These are phyloP conservation scores for Gallinago jamesoni DNA, from an alignment of 2,113 vertebrate genomes.

Conservation along the genomic window DNA sequence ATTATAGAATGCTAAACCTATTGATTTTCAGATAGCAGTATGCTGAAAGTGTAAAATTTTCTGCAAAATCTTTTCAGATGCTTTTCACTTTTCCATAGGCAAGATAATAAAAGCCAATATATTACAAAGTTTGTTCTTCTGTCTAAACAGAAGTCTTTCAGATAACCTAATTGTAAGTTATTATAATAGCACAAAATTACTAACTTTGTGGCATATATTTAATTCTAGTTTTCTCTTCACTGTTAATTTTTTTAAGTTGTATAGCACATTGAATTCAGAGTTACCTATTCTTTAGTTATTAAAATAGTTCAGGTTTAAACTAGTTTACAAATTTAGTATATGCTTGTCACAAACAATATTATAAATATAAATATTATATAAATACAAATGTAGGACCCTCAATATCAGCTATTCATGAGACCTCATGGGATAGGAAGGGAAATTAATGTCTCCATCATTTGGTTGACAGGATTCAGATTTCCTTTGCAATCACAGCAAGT, in stretches of 20 bases:
- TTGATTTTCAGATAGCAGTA: neutral
- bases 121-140: neutral
- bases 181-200: neutral
- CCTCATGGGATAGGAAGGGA: neutral
- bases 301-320: neutral
- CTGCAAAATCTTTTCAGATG: neutral
- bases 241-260: neutral
- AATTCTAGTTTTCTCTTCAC: neutral
- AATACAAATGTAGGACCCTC: neutral
- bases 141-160: neutral
- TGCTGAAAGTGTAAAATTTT: neutral
- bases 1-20: neutral
- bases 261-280: neutral
- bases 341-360: neutral
- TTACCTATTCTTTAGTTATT: neutral
- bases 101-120: neutral
- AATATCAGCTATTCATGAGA: neutral
- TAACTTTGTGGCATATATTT: neutral
- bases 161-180: neutral
- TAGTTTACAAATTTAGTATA: neutral
- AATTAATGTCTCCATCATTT: neutral
- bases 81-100: neutral
- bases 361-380: neutral
- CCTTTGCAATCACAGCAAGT: neutral
- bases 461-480: neutral